These are phyloP conservation scores for Pteropus rufus DNA, from an alignment of 2,797 vertebrate species.

Conservation along the genomic window DNA sequence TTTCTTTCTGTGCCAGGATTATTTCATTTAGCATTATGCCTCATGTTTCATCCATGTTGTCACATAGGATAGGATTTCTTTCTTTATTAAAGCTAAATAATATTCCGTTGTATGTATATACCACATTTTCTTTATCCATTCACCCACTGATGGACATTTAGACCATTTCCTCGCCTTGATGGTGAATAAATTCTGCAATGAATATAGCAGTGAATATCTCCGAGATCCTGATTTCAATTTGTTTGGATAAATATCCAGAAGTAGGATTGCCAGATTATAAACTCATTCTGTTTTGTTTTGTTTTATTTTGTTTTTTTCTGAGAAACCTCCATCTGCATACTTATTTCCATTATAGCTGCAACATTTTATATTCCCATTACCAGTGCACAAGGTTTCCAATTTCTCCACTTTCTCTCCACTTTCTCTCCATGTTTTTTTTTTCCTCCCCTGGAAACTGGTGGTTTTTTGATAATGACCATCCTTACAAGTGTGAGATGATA, in stretches of 20 bases:
- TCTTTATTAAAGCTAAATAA: neutral
- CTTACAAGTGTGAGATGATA: neutral
- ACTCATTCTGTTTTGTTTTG: no score
- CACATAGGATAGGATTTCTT: neutral
- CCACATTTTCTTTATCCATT: neutral
- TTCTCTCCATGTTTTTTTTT: neutral
- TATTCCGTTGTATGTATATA: neutral
- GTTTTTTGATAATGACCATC: neutral
- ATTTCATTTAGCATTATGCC: neutral
- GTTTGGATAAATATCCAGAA: neutral
- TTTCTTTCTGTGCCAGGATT: neutral
- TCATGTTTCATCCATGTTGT: neutral
- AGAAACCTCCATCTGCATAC: no score
- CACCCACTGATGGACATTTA: neutral
- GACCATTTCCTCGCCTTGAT: neutral
- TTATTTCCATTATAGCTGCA: neutral
- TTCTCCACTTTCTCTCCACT: neutral
- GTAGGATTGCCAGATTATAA: neutral
- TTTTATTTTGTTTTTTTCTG: neutral
- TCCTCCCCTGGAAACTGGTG: no score
- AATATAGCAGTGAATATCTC: neutral
- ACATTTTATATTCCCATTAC: neutral
- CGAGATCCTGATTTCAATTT: neutral
- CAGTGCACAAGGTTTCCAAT: neutral
- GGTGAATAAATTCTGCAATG: neutral